phyloP scores from a whole-genome alignment of 92 coral and sea anemone species.

The Porites lobata region DNA sequence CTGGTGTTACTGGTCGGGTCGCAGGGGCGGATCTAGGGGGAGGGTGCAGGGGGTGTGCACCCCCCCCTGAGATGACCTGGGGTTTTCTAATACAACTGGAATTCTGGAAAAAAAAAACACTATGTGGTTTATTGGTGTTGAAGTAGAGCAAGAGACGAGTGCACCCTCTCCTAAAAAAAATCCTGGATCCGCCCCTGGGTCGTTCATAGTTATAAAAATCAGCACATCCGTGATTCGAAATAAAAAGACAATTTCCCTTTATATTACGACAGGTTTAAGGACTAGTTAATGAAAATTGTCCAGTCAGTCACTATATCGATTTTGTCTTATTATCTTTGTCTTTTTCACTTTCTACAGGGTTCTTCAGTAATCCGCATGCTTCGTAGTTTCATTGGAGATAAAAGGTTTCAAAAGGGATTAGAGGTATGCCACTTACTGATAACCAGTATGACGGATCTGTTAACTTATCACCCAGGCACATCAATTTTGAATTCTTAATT shows the following conservation, averaged over 20 bases:
- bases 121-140: no score
- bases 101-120: no score
- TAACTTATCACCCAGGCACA: neutral
- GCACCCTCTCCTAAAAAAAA: no score
- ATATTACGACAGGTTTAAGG: neutral
- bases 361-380: conserved; percentile 99
- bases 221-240: neutral
- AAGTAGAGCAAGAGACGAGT: no score
- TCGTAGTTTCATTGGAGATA: conserved; percentile 92
- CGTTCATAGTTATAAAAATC: no score
- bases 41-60: no score
- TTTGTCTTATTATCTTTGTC: neutral
- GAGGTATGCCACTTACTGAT: conserved; percentile 61
- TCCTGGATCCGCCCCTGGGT: no score
- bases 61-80: no score
- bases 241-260: neutral
- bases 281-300: neutral
- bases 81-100: no score
- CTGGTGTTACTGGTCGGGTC: no score
- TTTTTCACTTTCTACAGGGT: conserved; percentile 64
- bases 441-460: no score
- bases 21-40: no score
- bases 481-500: neutral
- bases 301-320: neutral
- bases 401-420: conserved; percentile 88